Conservation (phyloP, 2,113 vertebrate genomes). For the Rhynchomys soricoides region DNA sequence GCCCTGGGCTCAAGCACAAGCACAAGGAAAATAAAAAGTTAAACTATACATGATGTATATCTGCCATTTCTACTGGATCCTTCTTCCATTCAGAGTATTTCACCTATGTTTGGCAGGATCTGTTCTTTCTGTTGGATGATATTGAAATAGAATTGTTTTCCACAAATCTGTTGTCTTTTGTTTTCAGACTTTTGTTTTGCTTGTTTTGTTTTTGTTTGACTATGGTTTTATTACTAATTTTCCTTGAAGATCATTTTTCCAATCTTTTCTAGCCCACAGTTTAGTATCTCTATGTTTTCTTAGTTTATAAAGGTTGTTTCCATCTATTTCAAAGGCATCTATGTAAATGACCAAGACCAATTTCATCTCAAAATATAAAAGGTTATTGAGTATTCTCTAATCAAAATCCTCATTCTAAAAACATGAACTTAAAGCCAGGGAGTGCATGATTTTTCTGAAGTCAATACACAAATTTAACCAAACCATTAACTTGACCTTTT, state of each 20-base stretch:
- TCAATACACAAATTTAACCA: background rate
- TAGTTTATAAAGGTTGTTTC: background rate
- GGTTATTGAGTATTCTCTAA: background rate
- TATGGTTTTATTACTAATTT: background rate
- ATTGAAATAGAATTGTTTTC: background rate
- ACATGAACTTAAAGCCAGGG: background rate
- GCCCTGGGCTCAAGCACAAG: too few relatives aligned
- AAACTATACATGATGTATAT: background rate
- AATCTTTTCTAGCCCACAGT: background rate
- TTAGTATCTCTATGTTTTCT: background rate
- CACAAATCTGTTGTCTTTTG: background rate
- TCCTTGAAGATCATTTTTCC: background rate
- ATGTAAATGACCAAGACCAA: background rate
- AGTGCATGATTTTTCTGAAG: conserved; percentile 32
- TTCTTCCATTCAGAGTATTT: background rate
- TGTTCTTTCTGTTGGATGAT: background rate
- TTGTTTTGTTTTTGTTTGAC: background rate
- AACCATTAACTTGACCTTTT: conserved; percentile 9
- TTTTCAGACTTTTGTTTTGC: background rate
- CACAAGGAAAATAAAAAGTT: background rate
- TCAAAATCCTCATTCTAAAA: background rate
- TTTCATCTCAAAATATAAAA: conserved; percentile 37
- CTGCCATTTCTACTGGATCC: background rate
- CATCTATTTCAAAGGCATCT: background rate
- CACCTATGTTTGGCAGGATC: background rate